Evolutionary conservation across 1,140 invertebrate genomes (phyloP), one percentile per base, ranked within the genome.

Genomic region (Riptortus pedestris): DNA sequence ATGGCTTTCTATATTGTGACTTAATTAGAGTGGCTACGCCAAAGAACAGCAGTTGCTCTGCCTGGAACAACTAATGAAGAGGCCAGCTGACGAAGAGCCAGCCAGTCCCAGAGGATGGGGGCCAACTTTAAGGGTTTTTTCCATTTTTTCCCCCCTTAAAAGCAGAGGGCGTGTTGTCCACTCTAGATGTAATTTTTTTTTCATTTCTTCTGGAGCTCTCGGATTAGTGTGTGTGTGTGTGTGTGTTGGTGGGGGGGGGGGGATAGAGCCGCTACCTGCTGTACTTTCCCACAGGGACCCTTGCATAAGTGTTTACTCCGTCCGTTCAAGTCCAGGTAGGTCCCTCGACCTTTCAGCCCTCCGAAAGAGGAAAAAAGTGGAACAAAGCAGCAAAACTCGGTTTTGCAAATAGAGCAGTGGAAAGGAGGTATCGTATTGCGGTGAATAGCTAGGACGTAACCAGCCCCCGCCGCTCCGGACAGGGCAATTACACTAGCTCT

Each of bases 261-360:
- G 45, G 18, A 22, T n/a, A 22, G 22, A 22, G 4, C 45, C 22
- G 9, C 18, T 47, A 47, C 45, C 45, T 47, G 45, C 45, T 47
- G 18, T 22, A 47, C 45, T 47, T 47, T 47, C 45, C 45, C 45
- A 47, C 45, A 47, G 45, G 11, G 43, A 18, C 45, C 45, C 45
- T 47, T 47, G 45, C 45, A 47, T 47, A 47, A 47, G 45, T 47
- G 45, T 47, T 47, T 47, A 22, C 45, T n/a, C 45, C 18, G 45
- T n/a, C 45, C 45, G 45, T 47, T 47, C 45, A 47, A 47, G n/a
- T 9, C 45, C 45, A 47, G 45, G 45, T 47, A 47, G 45, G 16
- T n/a, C 45, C 18, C n/a, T 1, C 18, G 45, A 22, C 45, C 45
- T 47, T 47, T 47, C 22, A 47, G 45, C 45, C 45, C 45, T 1